Evolutionary conservation across 2,888 invertebrate genomes (phyloP).

Genomic region (Synergus japonicus): DNA sequence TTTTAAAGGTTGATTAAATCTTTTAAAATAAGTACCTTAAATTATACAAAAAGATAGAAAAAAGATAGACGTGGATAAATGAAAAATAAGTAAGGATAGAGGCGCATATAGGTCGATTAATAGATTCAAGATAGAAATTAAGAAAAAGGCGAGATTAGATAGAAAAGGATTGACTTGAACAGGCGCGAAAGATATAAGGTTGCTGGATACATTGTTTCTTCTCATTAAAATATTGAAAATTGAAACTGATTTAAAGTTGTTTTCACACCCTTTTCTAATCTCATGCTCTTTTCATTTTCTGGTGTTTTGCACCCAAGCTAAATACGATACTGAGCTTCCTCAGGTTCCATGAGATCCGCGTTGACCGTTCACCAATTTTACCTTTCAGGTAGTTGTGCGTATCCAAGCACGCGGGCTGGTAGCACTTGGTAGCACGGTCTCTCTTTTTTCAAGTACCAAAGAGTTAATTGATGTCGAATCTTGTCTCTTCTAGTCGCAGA

Average conservation of each 20-base stretch:
- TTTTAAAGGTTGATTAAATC: too few species aligned
- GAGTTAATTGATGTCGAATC: constrained; percentile 19
- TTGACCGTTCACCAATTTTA: constrained; percentile 49
- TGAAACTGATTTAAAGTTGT: neutral
- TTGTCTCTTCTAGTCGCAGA: constrained; percentile 6
- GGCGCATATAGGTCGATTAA: too few species aligned
- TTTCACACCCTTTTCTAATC: neutral
- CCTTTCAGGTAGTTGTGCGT: constrained; percentile 52
- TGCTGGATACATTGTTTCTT: too few species aligned
- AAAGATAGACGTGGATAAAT: too few species aligned
- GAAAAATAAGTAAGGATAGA: too few species aligned
- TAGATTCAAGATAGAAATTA: too few species aligned
- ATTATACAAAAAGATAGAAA: too few species aligned
- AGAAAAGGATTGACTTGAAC: too few species aligned
- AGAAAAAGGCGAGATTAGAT: too few species aligned
- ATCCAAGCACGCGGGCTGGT: constrained; percentile 55
- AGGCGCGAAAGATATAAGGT: too few species aligned
- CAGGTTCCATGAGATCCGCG: neutral
- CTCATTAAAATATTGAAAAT: too few species aligned
- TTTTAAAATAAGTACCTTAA: too few species aligned
- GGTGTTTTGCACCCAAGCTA: constrained; percentile 13
- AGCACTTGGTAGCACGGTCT: constrained; percentile 37
- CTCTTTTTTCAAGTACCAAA: constrained; percentile 12
- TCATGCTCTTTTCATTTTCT: constrained; percentile 49
- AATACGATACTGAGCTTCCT: constrained; percentile 29